These are phyloP conservation scores for Phalacrocorax pelagicus DNA, from an alignment of 2,113 vertebrate genomes.

Conservation along the genomic window DNA sequence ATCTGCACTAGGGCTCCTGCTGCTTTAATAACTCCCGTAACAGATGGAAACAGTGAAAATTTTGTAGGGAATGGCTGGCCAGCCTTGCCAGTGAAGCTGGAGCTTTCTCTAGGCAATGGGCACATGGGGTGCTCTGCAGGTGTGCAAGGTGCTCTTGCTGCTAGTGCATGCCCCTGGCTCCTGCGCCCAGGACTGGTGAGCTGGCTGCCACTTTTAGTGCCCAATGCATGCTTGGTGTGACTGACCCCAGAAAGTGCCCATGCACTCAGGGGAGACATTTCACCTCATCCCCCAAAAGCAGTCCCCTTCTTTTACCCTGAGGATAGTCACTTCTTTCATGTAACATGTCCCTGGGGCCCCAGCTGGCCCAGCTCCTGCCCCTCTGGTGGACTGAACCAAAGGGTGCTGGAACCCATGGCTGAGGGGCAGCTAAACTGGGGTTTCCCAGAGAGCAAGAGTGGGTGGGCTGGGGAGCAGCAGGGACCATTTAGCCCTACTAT, in stretches of 20 bases:
- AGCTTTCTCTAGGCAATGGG: not conserved
- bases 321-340: not conserved
- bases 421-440: not conserved
- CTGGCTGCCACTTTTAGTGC: rapidly evolving
- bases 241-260: not conserved
- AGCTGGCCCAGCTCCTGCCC: not conserved
- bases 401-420: not conserved
- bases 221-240: rapidly evolving
- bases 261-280: rapidly evolving
- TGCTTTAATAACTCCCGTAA: not conserved
- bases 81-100: not conserved
- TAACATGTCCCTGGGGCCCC: rapidly evolving
- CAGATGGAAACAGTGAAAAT: not conserved
- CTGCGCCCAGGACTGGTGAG: rapidly evolving
- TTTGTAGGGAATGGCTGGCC: not conserved
- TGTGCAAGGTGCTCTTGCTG: not conserved
- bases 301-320: not conserved
- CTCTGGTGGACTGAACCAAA: not conserved
- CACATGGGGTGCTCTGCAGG: not conserved
- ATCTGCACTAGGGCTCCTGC: not conserved
- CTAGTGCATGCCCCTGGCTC: not conserved
- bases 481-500: not conserved
- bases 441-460: not conserved
- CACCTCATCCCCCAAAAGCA: rapidly evolving
- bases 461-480: not conserved